These are phyloP conservation scores for Dichetophora obliterata DNA, from an alignment of 2,888 invertebrate genomes.

Conservation along the genomic window DNA sequence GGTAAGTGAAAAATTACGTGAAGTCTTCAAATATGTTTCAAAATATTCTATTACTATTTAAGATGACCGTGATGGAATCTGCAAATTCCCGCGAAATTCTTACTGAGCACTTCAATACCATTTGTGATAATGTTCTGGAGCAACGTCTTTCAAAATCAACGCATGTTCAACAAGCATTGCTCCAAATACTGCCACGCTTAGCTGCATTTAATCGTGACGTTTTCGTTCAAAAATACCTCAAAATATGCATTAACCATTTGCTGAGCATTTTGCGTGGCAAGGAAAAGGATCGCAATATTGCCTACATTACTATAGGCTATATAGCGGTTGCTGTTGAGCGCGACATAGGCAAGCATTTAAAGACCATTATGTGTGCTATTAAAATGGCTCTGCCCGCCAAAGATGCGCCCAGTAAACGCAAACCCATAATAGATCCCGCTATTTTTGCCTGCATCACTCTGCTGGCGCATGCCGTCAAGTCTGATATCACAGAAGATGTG, in stretches of 20 bases:
- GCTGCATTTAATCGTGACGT: slow-evolving; percentile 91
- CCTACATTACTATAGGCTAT: slow-evolving; percentile 91
- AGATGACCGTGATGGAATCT: slow-evolving; percentile 82
- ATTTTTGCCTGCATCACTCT: slow-evolving; percentile 95
- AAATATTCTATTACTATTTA: background rate
- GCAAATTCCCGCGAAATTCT: slow-evolving; percentile 87
- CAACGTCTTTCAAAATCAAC: slow-evolving; percentile 81
- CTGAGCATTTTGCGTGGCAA: slow-evolving; percentile 82
- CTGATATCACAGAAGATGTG: slow-evolving; percentile 82
- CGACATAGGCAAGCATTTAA: slow-evolving; percentile 84
- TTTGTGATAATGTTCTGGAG: slow-evolving; percentile 82
- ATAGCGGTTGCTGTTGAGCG: slow-evolving; percentile 90
- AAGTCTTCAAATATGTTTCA: no score
- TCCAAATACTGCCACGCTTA: slow-evolving; percentile 89
- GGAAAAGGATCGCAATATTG: slow-evolving; percentile 87
- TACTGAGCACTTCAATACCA: slow-evolving; percentile 84
- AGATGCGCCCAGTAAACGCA: slow-evolving; percentile 83
- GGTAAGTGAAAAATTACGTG: slow-evolving; percentile 44
- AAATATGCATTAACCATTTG: slow-evolving; percentile 82
- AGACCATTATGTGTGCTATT: slow-evolving; percentile 87
- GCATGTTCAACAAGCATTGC: slow-evolving; percentile 88
- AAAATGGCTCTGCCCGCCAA: slow-evolving; percentile 82
- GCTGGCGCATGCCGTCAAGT: slow-evolving; percentile 87
- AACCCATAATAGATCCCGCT: slow-evolving; percentile 83
- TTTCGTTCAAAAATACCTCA: slow-evolving; percentile 83